These are phyloP conservation scores for Pseudopodoces humilis DNA, from an alignment of 2,113 vertebrate genomes.

Conservation along the genomic window DNA sequence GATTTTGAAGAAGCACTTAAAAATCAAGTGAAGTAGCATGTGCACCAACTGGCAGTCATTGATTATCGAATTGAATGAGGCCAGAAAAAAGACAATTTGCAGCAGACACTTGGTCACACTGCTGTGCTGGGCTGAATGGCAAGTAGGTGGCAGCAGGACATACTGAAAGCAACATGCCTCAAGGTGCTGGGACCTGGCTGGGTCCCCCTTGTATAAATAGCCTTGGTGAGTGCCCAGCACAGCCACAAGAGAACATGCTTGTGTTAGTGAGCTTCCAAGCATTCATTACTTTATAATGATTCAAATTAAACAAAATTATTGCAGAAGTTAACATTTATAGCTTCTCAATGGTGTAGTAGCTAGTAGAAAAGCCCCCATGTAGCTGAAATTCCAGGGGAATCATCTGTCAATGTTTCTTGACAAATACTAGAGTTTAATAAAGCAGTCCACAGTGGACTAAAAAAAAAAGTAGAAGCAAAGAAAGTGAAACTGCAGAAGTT, in stretches of 20 bases:
- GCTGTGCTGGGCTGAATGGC: not conserved
- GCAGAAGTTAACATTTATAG: not conserved
- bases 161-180: accelerated
- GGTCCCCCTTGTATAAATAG: not conserved
- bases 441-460: not conserved
- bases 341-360: not conserved
- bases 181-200: not conserved
- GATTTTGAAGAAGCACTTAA: not conserved
- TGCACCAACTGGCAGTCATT: not conserved
- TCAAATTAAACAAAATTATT: accelerated
- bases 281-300: not conserved
- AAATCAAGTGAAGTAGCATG: not conserved
- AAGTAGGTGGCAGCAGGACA: conserved; percentile 25
- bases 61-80: not conserved
- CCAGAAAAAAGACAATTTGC: not conserved
- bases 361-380: not conserved
- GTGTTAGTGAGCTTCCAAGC: not conserved
- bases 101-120: not conserved
- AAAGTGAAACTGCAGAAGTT: not conserved
- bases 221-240: not conserved
- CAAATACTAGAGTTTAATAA: not conserved
- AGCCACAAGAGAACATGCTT: not conserved
- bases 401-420: not conserved
- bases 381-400: not conserved
- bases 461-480: not conserved